Evolutionary conservation across 2,888 invertebrate genomes (phyloP).

Genomic region (Troglohyphantes excavatus): DNA sequence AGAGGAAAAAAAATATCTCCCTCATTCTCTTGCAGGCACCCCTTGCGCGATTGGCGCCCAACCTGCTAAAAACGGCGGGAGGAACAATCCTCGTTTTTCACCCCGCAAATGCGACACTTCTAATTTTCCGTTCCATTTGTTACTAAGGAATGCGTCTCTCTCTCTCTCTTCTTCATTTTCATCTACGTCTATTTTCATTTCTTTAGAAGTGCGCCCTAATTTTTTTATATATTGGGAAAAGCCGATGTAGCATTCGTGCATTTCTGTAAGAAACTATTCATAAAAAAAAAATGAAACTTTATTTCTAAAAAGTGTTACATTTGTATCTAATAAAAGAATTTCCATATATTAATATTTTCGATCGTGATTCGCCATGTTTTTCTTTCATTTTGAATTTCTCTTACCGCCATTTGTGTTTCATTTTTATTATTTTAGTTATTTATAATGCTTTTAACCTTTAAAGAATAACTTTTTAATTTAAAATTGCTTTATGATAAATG

Average conservation of each 20-base stretch:
- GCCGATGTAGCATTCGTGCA: not conserved
- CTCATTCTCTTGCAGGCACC: conserved; percentile 50
- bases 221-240: not conserved
- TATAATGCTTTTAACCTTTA: no score
- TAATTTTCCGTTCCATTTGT: conserved; percentile 79
- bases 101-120: conserved; percentile 76
- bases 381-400: no score
- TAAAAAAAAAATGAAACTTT: not conserved
- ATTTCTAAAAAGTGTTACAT: not conserved
- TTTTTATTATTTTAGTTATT: no score
- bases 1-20: conserved; percentile 16
- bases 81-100: conserved; percentile 77
- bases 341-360: no score
- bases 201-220: not conserved
- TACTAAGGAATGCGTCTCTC: conserved; percentile 49
- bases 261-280: not conserved
- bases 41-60: conserved; percentile 69
- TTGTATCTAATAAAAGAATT: not conserved
- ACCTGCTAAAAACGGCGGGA: conserved; percentile 60
- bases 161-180: conserved; percentile 33
- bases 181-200: not conserved
- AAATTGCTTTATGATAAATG: no score
- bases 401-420: no score
- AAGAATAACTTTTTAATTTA: no score
- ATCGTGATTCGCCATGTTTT: no score